Conservation (phyloP, 2,797 vertebrate species). For the Enteromius trimaculatus region DNA sequence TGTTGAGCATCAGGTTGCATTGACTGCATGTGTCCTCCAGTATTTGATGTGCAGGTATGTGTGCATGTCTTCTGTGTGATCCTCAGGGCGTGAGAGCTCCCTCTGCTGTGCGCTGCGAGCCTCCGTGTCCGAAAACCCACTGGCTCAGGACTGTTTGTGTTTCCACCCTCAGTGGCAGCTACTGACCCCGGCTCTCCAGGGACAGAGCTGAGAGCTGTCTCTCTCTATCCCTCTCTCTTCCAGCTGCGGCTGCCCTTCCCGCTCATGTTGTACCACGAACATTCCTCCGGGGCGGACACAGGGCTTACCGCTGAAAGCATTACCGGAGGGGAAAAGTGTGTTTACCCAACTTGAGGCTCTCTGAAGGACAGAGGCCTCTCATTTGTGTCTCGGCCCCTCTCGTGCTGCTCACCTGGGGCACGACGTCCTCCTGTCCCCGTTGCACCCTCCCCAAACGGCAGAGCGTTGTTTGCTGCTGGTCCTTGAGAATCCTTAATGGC, state of each 20-base stretch:
- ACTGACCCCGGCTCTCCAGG: slow-evolving; percentile 45
- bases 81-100: slow-evolving; percentile 59
- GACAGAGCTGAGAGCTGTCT: slow-evolving; percentile 58
- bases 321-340: slow-evolving; percentile 72
- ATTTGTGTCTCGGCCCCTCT: slow-evolving; percentile 44
- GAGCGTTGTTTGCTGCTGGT: slow-evolving; percentile 75
- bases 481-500: slow-evolving; percentile 82
- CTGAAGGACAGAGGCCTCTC: slow-evolving; percentile 66
- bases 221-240: slow-evolving; percentile 70
- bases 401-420: slow-evolving; percentile 23
- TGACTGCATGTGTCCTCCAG: slow-evolving; percentile 16
- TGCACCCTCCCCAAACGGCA: slow-evolving; percentile 58
- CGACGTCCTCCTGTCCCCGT: slow-evolving; percentile 45
- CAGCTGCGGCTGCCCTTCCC: slow-evolving; percentile 72
- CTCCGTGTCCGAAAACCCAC: slow-evolving; percentile 36
- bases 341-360: slow-evolving; percentile 57
- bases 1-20: slow-evolving; percentile 13
- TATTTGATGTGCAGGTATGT: background rate
- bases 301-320: slow-evolving; percentile 72
- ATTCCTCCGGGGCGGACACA: slow-evolving; percentile 61
- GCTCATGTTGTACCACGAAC: slow-evolving; percentile 65
- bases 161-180: slow-evolving; percentile 37
- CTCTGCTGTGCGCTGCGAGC: slow-evolving; percentile 60
- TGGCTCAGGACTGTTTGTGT: slow-evolving; percentile 50
- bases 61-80: slow-evolving; percentile 14